Evolutionary conservation across 1,140 invertebrate species (phyloP), one percentile per base, ranked within the genome.

Genomic region (Heliconius congener): DNA sequence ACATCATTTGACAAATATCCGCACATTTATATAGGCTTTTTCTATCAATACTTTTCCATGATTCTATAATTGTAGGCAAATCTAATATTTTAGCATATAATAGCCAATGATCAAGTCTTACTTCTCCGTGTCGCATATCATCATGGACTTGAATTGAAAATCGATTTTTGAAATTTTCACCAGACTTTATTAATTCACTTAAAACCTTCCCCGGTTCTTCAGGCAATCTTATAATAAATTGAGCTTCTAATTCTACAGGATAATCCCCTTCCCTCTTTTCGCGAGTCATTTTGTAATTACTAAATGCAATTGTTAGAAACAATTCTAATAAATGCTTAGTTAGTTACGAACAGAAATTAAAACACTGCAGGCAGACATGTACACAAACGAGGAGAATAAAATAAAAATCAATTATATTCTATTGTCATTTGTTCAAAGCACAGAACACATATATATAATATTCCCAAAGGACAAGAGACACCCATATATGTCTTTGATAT

Each of bases 1-100:
- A 95, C 94, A 99, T 96, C 90, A 97, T 97, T 96, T 99, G 98
- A 91, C 97, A 98, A 85, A 99, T 97, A 93, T 99, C 98, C 0
- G 98, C 98, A 34, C 98, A 99, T 95, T 99, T 99, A 88, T 99
- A 99, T 85, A 99, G 98, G 88, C 97, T 99, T 94, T 99, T 99
- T 77, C 96, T 97, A 87, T 99, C 99, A 76, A 99, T 98, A 13
- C 98, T 99, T 95, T 99, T 99, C 39, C 98, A 95, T 3, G 98
- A 98, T 94, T 99, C 99, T 60, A 99, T 96, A 18, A 99, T 96
- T 34, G 98, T 98, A 8, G 99, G 99, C 19, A 99, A 92, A 95
- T 99, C 99, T 2, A 99, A 96, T 39, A 99, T 96, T 95, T 99
- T 99, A 2, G 97, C 96, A 92, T 97, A 97, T 83, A 99, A 95